A percentile compares a stretch with the other conserved stretches of the same genome.
These are phyloP conservation scores for Agelaius phoeniceus DNA, from an alignment of 2,113 vertebrate genomes.

Conservation along the genomic window DNA sequence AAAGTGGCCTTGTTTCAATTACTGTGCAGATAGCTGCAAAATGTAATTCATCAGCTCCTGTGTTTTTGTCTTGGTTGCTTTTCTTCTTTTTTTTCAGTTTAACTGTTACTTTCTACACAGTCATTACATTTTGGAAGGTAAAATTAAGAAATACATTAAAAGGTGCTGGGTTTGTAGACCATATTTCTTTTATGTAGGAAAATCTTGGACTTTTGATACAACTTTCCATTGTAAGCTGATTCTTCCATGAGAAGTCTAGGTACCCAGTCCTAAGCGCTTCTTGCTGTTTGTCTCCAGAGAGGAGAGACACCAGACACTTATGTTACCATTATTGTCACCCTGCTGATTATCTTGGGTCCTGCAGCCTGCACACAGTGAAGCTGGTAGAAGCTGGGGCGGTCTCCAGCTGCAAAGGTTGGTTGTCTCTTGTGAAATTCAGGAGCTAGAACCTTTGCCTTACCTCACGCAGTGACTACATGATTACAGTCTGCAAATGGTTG, in stretches of 20 bases:
- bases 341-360: background rate
- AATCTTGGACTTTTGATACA: background rate
- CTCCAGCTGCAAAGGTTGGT: background rate
- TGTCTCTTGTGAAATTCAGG: slow-evolving; percentile 38
- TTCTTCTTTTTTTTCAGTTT: background rate
- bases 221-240: background rate
- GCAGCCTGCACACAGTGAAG: background rate
- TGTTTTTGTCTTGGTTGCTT: background rate
- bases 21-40: background rate
- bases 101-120: background rate
- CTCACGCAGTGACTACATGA: background rate
- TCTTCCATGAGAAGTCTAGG: background rate
- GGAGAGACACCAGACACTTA: accelerated
- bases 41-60: background rate
- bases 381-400: background rate
- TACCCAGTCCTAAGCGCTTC: background rate
- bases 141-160: background rate
- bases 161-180: background rate
- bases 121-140: background rate
- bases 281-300: background rate
- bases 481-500: slow-evolving; percentile 53
- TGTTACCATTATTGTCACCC: background rate
- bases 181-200: background rate
- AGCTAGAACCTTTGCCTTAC: slow-evolving; percentile 36
- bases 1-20: background rate